Evolutionary conservation across 2,888 invertebrate genomes (phyloP).

Genomic region (Agonopterix subpropinquella): DNA sequence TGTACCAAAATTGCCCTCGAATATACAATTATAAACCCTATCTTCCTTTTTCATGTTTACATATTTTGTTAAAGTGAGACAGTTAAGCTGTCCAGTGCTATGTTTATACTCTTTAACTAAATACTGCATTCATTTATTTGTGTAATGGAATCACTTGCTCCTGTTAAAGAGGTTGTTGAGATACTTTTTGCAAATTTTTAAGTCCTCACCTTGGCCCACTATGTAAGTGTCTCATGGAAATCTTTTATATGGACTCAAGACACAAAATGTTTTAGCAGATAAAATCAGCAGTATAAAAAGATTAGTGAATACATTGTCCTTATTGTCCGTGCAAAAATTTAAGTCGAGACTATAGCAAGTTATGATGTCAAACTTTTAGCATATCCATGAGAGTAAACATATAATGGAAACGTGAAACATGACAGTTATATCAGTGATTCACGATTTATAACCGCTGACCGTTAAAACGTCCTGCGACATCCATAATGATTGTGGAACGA

Average conservation of each 20-base stretch:
- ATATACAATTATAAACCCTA: no score
- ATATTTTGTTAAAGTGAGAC: background rate
- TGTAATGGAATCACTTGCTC: no score
- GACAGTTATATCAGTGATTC: slow-evolving; percentile 69
- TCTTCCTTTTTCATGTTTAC: no score
- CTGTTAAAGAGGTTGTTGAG: no score
- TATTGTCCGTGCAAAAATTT: slow-evolving; percentile 9
- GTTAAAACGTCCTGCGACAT: slow-evolving; percentile 41
- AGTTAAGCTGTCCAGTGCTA: no score
- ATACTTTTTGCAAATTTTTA: slow-evolving; percentile 1
- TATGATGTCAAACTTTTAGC: slow-evolving; percentile 40
- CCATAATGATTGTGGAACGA: no score
- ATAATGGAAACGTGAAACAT: slow-evolving; percentile 50
- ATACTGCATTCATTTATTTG: no score
- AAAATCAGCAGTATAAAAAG: slow-evolving; percentile 15
- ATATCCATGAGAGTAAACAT: slow-evolving; percentile 51
- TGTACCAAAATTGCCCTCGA: background rate
- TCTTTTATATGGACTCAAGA: slow-evolving; percentile 16
- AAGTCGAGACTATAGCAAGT: slow-evolving; percentile 13
- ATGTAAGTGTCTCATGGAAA: slow-evolving; percentile 6
- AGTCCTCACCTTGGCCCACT: slow-evolving; percentile 8
- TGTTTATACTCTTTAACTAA: no score
- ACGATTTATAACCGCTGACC: slow-evolving; percentile 54
- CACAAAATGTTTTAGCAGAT: slow-evolving; percentile 20
- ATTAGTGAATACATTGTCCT: slow-evolving; percentile 6